Evolutionary conservation across 2,113 vertebrate genomes (phyloP).

Genomic region (Ia io): DNA sequence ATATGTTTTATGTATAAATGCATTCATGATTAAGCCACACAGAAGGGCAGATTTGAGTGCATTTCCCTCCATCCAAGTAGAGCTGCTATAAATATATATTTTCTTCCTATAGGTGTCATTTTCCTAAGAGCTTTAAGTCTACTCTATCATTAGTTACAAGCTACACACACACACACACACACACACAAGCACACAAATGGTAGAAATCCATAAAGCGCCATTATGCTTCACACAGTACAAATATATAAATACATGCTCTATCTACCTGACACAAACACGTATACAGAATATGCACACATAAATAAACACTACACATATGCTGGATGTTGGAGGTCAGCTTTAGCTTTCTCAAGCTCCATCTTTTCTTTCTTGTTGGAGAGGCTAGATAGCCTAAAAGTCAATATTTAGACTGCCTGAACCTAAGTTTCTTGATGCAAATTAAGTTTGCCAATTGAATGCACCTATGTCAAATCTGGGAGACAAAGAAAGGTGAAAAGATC

Average conservation of each 20-base stretch:
- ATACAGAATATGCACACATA: background rate
- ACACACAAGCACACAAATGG: background rate
- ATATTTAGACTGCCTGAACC: background rate
- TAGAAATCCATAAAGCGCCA: background rate
- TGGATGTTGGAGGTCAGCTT: background rate
- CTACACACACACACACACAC: background rate
- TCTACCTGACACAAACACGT: background rate
- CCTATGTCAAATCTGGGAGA: background rate
- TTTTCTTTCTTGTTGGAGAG: background rate
- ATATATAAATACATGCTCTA: background rate
- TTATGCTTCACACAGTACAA: background rate
- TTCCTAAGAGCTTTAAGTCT: background rate
- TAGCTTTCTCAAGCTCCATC: background rate
- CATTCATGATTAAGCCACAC: slow-evolving; percentile 1
- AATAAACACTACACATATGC: background rate
- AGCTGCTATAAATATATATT: background rate
- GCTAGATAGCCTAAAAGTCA: background rate
- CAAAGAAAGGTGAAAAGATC: background rate
- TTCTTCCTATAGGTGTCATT: background rate
- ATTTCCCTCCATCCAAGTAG: background rate
- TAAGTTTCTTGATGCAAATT: background rate
- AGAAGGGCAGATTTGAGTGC: background rate
- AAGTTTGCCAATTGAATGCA: background rate
- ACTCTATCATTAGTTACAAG: slow-evolving; percentile 5
- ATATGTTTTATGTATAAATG: background rate